Base-by-base conservation (phyloP, 2,888 invertebrate species). In the Troglohyphantes excavatus region DNA sequence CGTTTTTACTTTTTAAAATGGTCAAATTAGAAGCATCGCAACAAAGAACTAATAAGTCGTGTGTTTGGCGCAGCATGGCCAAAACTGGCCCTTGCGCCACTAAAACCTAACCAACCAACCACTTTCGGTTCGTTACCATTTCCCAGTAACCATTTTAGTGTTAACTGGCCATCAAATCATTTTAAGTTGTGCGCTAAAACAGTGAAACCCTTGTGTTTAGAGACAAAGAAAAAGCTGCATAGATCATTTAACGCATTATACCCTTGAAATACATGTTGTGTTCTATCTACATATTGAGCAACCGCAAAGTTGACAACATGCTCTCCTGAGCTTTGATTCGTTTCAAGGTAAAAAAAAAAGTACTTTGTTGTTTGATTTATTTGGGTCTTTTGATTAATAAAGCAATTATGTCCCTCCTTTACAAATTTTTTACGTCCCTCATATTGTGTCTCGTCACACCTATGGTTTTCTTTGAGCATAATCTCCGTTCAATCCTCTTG, bases 141-240 rank as follows among this genome's bases (percentile, higher is more conserved):
- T 17, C 33, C 17, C 21, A 85, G 7, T 2, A 85, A 13, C 39
- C 63, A 85, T 2, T n/a, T 6, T n/a, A 85, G n/a, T 26, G 76
- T 7, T 23, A 85, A 85, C 17, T 68, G 67, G 1, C 76, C 85
- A 23, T 84, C 76, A 59, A 68, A 85, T 0, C 85, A 67, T 76
- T 85, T 67, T 68, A 85, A 67, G 21, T 85, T 85, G 17, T 85
- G 85, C 0, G 85, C 76, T n/a, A 85, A 53, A 0, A 85, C 29
- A 1, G 85, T 85, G 17, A 21, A 68, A 0, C 39, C 19, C 46
- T 85, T 76, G 21, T 85, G 76, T 0, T 76, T 19, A 7, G 43
- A 13, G 0, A 21, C 9, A 46, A 75, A 85, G 3, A 85, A 0
- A 46, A 43, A 75, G 0, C 9, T n/a, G 21, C 84, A 75, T 29